Evolutionary conservation across 2,113 vertebrate species (phyloP).

Genomic region (Lepidothrix coronata): DNA sequence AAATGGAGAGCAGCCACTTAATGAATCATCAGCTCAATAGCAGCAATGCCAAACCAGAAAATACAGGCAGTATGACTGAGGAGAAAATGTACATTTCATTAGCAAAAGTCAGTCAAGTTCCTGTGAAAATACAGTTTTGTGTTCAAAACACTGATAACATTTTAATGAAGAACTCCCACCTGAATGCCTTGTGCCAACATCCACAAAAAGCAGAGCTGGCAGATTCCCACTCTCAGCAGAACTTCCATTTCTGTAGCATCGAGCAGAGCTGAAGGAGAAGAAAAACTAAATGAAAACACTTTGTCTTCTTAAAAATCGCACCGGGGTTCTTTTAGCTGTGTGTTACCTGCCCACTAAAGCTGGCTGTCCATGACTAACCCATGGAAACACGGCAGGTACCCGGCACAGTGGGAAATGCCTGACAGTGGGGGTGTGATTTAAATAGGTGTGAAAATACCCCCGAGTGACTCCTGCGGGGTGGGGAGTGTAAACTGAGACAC

Average conservation of each 20-base stretch:
- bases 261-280: not conserved
- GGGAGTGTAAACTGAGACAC: not conserved
- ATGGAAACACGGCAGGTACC: not conserved
- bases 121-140: not conserved
- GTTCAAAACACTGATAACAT: not conserved
- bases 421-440: rapidly evolving
- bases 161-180: not conserved
- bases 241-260: not conserved
- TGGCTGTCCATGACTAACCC: not conserved
- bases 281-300: not conserved
- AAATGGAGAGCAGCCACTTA: not conserved
- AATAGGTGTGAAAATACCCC: not conserved
- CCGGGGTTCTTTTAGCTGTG: not conserved
- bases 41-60: not conserved
- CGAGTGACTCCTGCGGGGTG: not conserved
- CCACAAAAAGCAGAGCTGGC: not conserved
- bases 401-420: not conserved
- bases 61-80: not conserved
- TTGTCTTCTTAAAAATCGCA: not conserved
- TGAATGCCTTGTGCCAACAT: slow-evolving; percentile 9
- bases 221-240: not conserved
- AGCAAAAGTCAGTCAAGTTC: not conserved
- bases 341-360: not conserved
- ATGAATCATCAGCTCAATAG: not conserved
- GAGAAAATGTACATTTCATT: not conserved